Evolutionary conservation across 1,140 invertebrate genomes (phyloP).

Genomic region (Brachionus koreanus): DNA sequence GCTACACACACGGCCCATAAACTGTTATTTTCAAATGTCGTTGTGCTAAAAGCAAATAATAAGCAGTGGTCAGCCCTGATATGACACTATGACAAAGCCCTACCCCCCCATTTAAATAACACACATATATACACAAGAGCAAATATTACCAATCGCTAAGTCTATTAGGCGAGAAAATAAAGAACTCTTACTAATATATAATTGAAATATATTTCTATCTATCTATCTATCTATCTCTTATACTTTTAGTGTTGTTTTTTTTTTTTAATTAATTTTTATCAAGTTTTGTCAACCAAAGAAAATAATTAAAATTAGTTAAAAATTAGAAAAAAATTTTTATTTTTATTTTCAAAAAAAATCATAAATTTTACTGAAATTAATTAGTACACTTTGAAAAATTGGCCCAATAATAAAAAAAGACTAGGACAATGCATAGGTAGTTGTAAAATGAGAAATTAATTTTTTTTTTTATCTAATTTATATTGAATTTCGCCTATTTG

Average conservation of each 20-base stretch:
- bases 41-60: neutral
- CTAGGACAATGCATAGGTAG: neutral
- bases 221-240: neutral
- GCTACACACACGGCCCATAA: neutral
- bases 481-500: neutral
- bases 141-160: neutral
- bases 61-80: neutral
- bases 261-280: neutral
- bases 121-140: no score
- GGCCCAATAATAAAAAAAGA: neutral
- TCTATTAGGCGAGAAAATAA: no score
- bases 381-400: neutral
- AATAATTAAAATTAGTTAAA: neutral
- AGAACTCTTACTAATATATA: neutral
- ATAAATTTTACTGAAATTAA: neutral
- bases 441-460: neutral
- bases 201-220: neutral
- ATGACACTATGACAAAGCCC: neutral
- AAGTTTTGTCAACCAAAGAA: neutral
- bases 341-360: neutral
- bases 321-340: neutral
- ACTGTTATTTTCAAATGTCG: neutral
- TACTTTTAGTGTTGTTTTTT: neutral
- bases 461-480: neutral
- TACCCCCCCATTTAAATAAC: neutral